Evolutionary conservation across 1,140 invertebrate genomes (phyloP).

Genomic region (Trachelipus rathkii): DNA sequence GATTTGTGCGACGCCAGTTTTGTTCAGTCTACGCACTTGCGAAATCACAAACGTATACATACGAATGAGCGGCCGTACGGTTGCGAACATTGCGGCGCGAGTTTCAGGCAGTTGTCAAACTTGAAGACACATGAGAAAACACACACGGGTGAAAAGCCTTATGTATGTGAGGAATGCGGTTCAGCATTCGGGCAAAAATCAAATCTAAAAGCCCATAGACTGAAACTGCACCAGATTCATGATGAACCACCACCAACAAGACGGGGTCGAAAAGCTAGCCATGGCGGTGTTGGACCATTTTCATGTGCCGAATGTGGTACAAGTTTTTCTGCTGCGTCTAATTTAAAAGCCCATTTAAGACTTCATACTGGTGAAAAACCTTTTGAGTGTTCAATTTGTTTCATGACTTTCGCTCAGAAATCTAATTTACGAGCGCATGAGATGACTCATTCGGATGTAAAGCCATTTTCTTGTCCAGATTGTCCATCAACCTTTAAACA

Average conservation of each 20-base stretch:
- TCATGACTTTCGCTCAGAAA: conserved; percentile 79
- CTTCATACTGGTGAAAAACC: conserved; percentile 45
- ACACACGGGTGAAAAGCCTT: conserved; percentile 63
- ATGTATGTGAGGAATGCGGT: conserved; percentile 59
- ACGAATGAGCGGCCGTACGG: conserved; percentile 50
- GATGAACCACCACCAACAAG: conserved; percentile 27
- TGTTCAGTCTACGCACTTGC: conserved; percentile 43
- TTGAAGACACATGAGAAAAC: conserved; percentile 48
- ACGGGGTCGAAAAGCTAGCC: conserved; percentile 40
- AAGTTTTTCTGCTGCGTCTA: conserved; percentile 43
- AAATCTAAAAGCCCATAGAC: conserved; percentile 49
- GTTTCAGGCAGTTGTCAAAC: conserved; percentile 46
- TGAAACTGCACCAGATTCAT: conserved; percentile 40
- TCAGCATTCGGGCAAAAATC: conserved; percentile 63
- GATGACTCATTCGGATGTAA: conserved; percentile 78
- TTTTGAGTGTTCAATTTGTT: conserved; percentile 70
- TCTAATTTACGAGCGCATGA: conserved; percentile 83
- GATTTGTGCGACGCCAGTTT: conserved; percentile 51
- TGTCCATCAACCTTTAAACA: conserved; percentile 69
- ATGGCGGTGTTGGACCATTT: conserved; percentile 42
- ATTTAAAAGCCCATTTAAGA: conserved; percentile 41
- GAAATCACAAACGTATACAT: conserved; percentile 45
- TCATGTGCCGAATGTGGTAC: conserved; percentile 45
- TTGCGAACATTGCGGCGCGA: conserved; percentile 44
- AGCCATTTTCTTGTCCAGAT: conserved; percentile 79